phyloP scores from a whole-genome alignment of 2,113 vertebrate genomes.

The Apaloderma vittatum region DNA sequence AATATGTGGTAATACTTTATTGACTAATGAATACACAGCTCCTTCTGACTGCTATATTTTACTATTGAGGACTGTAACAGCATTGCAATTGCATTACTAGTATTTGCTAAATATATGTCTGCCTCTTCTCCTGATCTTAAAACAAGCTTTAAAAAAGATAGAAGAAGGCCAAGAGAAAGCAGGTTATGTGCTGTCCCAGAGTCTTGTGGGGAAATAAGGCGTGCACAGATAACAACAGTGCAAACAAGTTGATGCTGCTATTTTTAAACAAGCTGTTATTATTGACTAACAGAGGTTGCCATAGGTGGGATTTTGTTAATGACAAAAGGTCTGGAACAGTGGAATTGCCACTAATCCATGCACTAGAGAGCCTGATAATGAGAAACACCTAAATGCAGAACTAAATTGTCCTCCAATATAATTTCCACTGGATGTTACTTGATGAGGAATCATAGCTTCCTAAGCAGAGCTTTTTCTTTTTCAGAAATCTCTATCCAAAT shows the following conservation, averaged over 20 bases:
- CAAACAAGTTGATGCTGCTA: slow-evolving; percentile 67
- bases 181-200: background rate
- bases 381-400: slow-evolving; percentile 52
- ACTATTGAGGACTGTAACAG: slow-evolving; percentile 40
- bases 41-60: slow-evolving; percentile 66
- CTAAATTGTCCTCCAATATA: slow-evolving; percentile 29
- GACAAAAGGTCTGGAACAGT: slow-evolving; percentile 60
- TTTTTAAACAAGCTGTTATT: slow-evolving; percentile 86
- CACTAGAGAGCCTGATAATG: slow-evolving; percentile 53
- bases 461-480: background rate
- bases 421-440: background rate
- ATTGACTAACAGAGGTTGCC: slow-evolving; percentile 80
- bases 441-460: background rate
- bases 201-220: slow-evolving; percentile 61
- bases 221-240: slow-evolving; percentile 35
- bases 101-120: slow-evolving; percentile 57
- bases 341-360: slow-evolving; percentile 20
- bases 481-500: background rate
- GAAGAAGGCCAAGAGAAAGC: background rate
- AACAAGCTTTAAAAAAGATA: background rate
- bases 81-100: slow-evolving; percentile 39
- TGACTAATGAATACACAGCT: slow-evolving; percentile 66
- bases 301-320: slow-evolving; percentile 77
- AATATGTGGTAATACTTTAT: slow-evolving; percentile 60
- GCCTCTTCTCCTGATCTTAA: slow-evolving; percentile 46